Evolutionary conservation across 1,140 invertebrate species (phyloP).

Genomic region (Dryas iulia): DNA sequence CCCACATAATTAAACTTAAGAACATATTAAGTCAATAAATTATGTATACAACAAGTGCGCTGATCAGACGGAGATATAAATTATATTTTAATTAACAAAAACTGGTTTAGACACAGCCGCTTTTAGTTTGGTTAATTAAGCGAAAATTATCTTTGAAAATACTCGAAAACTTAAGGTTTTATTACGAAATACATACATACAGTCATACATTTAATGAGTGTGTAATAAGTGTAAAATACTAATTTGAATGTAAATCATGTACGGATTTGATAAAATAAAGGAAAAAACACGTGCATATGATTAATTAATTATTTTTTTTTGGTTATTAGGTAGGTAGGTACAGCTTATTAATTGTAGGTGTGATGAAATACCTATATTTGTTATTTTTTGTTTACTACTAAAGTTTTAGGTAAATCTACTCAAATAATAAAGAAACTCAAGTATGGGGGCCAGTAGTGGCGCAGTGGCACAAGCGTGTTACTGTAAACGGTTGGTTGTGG

Average conservation of each 20-base stretch:
- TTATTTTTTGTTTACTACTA: background rate
- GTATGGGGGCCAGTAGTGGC: too few relatives aligned
- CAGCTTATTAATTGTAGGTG: background rate
- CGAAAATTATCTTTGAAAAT: conserved; percentile 21
- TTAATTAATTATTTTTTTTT: background rate
- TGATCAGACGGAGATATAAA: conserved; percentile 31
- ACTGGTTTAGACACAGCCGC: conserved; percentile 24
- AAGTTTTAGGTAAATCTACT: background rate
- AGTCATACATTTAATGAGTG: background rate
- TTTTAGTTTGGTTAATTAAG: conserved; percentile 33
- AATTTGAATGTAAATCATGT: background rate
- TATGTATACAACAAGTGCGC: conserved; percentile 31
- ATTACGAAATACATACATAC: background rate
- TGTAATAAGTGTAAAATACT: conserved; percentile 3
- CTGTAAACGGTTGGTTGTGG: too few relatives aligned
- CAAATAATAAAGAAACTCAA: too few relatives aligned
- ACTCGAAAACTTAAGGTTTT: background rate
- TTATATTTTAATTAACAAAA: conserved; percentile 35
- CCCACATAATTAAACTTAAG: conserved; percentile 28
- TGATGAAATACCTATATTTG: background rate
- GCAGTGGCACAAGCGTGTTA: too few relatives aligned
- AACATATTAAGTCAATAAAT: conserved; percentile 32
- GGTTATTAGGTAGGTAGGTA: background rate
- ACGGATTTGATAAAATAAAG: background rate
- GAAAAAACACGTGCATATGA: background rate